phyloP scores from a whole-genome alignment of 2,113 vertebrate genomes.

The Anoplopoma fimbria region DNA sequence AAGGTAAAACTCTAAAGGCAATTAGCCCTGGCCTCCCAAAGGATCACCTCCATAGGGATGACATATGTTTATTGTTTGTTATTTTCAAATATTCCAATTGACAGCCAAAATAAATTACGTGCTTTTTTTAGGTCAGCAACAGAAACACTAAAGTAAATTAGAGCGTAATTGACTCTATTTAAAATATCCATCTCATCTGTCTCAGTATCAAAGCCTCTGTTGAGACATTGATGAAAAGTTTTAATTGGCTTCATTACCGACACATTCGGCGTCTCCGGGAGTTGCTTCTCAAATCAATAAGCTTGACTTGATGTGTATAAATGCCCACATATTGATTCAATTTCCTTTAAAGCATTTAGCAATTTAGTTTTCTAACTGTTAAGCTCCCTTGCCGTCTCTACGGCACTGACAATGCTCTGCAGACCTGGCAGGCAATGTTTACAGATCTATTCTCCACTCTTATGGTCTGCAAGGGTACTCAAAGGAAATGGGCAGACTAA shows the following conservation, averaged over 20 bases:
- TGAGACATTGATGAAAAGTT: conserved; percentile 63
- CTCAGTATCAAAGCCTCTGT: conserved; percentile 48
- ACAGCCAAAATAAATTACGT: conserved; percentile 45
- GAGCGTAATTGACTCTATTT: conserved; percentile 42
- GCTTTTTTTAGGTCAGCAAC: conserved; percentile 56
- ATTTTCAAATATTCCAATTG: conserved; percentile 47
- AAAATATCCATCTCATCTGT: conserved; percentile 10
- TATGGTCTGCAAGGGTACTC: conserved; percentile 26
- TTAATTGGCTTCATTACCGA: conserved; percentile 64
- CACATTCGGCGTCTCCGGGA: conserved; percentile 33
- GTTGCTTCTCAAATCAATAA: conserved; percentile 47
- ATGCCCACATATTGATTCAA: conserved; percentile 30
- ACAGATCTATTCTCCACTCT: conserved; percentile 8
- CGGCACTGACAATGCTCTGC: not conserved
- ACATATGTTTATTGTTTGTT: conserved; percentile 79
- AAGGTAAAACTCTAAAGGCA: conserved; percentile 69
- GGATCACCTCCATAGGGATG: conserved; percentile 75
- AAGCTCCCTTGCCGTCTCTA: not conserved
- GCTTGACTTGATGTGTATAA: conserved; percentile 35
- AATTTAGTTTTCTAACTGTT: conserved; percentile 21
- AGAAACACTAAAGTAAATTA: too few species aligned
- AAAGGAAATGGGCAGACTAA: conserved; percentile 51
- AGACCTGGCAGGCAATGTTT: not conserved
- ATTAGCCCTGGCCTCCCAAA: conserved; percentile 73
- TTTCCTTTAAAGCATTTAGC: conserved; percentile 26